A percentile compares a stretch with the other conserved stretches of the same genome.
These are phyloP conservation scores for Tillus elongatus DNA, from an alignment of 2,888 invertebrate genomes.

Conservation along the genomic window DNA sequence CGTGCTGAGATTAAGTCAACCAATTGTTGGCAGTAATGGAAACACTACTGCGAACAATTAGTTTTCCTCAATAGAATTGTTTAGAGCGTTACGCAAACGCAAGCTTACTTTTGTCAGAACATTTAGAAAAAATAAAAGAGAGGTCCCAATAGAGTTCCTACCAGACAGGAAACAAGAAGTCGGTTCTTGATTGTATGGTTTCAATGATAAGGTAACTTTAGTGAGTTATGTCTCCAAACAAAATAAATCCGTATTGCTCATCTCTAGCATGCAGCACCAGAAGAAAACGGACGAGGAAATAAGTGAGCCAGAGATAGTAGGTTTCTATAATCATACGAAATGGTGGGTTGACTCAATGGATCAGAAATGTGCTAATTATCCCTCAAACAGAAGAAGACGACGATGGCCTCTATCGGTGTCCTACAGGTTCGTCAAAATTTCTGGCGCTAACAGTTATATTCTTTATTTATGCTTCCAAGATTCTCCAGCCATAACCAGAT, in stretches of 20 bases:
- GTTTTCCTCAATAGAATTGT: no score
- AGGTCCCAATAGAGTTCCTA: constrained; percentile 21
- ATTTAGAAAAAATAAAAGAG: constrained; percentile 20
- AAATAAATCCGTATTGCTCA: constrained; percentile 17
- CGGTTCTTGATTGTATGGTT: constrained; percentile 15
- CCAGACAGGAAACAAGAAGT: constrained; percentile 12
- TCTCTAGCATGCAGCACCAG: constrained; percentile 17
- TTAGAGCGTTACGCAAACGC: no score
- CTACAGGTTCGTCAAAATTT: background rate
- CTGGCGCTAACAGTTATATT: background rate
- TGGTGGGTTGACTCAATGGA: constrained; percentile 18
- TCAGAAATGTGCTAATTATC: background rate
- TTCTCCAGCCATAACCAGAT: background rate
- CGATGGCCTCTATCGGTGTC: background rate
- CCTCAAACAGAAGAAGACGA: background rate
- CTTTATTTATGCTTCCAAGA: constrained; percentile 3
- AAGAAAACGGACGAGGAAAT: constrained; percentile 12
- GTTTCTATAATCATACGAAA: constrained; percentile 22
- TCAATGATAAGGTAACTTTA: constrained; percentile 15
- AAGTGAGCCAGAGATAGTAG: constrained; percentile 21
- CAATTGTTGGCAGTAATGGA: no score
- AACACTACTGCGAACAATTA: no score
- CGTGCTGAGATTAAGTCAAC: no score
- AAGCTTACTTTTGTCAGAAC: no score
- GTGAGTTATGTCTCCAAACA: constrained; percentile 23